Base-by-base conservation (phyloP, 2,113 vertebrate species). In the Oncorhynchus masou region DNA sequence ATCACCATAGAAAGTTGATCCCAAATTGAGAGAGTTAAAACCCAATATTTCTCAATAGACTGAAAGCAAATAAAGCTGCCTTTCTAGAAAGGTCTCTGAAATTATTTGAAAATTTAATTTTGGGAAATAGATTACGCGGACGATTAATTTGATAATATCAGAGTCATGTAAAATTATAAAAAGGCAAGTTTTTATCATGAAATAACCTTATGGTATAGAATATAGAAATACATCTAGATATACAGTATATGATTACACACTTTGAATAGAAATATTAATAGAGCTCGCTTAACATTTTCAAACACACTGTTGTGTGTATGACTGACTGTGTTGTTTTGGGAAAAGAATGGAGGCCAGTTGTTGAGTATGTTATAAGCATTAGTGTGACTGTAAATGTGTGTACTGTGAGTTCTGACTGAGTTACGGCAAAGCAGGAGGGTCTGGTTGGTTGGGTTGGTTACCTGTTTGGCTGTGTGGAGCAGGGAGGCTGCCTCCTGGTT, bases 1-100 rank as follows among this genome's bases (percentile, higher is more conserved):
- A 93, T 92, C 90, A 91, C 88, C 87, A 88, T 88, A 91, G 91
- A 93, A 92, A 91, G 87, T 91, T 92, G 90, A 91, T 91, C 89
- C 90, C 71, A 82, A 92, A 92, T 91, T 87, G 68, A 80, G 84
- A 87, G 90, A 91, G 90, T 93, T 90, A 90, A 92, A 54, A 91
- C 75, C 82, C 82, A 88, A 88, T 91, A 91, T 88, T 91, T 83
- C 79, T 76, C 88, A 89, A 91, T 78, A 85, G 87, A 92, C 90
- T 85, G 11, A 45, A 57, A 3, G 82, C 76, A 89, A 75, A 90
- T 85, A 87, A 92, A 85, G 84, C 85, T 78, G 82, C 87, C 85
- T 83, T 89, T 89, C 84, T 84, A 20, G 79, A 83, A 86, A 89
- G 84, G 87, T 90, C 86, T 74, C 76, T 15, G 77, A 88, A 91